Evolutionary conservation across 2,797 vertebrate genomes (phyloP), one percentile per base, ranked within the genome.

Genomic region (Nannoperca australis): DNA sequence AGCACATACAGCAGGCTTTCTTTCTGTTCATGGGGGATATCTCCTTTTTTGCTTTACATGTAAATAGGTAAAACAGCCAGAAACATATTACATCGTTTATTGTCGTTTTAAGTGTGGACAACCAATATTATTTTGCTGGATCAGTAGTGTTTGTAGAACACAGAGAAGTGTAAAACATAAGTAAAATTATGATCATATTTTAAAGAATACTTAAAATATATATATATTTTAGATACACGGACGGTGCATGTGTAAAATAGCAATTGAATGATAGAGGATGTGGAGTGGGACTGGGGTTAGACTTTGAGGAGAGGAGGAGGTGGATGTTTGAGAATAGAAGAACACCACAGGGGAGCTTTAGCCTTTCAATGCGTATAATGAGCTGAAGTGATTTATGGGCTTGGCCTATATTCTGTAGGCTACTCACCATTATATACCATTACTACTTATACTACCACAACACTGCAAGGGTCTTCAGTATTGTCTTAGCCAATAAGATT

Each of bases 341-440:
- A 68, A 63, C 7, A 6, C 30, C 81, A 76, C 74, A 30, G 42
- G 80, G 85, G 73, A 79, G 73, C 51, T 56, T 24, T 55, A 51
- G 62, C 47, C 77, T 79, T 77, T 82, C 79, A 47, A 51, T 84
- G 79, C 61, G n/a, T 85, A 72, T 85, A 85, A 86, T 88, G 82
- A 89, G 69, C 67, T 63, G 73, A 72, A 81, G 60, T 82, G 84
- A 90, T 90, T 82, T 75, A 88, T 5, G 45, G 44, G 32, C 54
- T 27, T 73, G 81, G 22, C 78, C 85, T 70, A 79, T 68, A 75
- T 83, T 78, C 50, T 72, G 45, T 50, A 17, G 50, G 2, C 54
- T 76, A 47, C 61, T 62, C 62, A 65, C 56, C 73, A 79, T 84
- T 69, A 84, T 54, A 72, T 27, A 83, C 27, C 40, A 84, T 84